phyloP scores from a whole-genome alignment of 2,888 invertebrate genomes.

The Plagodis pulveraria region DNA sequence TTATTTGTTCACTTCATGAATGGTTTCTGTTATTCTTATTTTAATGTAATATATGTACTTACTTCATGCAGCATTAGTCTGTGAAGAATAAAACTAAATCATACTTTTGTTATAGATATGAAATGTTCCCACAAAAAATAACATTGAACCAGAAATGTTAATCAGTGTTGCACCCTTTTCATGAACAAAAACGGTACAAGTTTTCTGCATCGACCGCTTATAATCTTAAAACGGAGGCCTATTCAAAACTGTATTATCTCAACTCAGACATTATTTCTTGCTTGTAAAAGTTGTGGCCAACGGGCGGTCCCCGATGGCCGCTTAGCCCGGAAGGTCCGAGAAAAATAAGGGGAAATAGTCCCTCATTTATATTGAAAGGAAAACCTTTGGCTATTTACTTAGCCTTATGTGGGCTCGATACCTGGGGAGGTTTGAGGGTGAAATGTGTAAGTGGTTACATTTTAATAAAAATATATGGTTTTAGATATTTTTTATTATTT shows the following conservation, averaged over 20 bases:
- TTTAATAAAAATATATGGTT: too few species aligned
- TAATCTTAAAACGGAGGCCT: constrained; percentile 30
- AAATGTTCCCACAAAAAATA: too few species aligned
- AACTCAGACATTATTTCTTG: constrained; percentile 55
- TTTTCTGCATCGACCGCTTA: not conserved
- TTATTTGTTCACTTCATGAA: too few species aligned
- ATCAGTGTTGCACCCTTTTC: too few species aligned
- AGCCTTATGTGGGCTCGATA: constrained; percentile 23
- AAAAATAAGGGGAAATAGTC: constrained; percentile 69
- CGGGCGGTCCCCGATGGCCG: constrained; percentile 66
- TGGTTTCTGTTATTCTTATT: too few species aligned
- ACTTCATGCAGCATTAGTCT: too few species aligned
- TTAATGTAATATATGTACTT: too few species aligned
- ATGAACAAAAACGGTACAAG: too few species aligned
- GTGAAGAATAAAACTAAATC: too few species aligned
- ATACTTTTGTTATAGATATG: too few species aligned
- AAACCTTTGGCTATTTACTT: constrained; percentile 47
- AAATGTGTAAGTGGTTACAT: constrained; percentile 3
- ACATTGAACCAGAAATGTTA: too few species aligned
- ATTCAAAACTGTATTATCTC: constrained; percentile 62
- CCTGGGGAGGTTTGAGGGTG: constrained; percentile 4
- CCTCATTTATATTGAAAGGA: constrained; percentile 76
- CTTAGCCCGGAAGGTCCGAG: constrained; percentile 67
- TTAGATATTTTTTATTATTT: not conserved
- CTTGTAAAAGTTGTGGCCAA: constrained; percentile 59